phyloP scores from a whole-genome alignment of 2,888 invertebrate species.

The Sclerodermus sp. region DNA sequence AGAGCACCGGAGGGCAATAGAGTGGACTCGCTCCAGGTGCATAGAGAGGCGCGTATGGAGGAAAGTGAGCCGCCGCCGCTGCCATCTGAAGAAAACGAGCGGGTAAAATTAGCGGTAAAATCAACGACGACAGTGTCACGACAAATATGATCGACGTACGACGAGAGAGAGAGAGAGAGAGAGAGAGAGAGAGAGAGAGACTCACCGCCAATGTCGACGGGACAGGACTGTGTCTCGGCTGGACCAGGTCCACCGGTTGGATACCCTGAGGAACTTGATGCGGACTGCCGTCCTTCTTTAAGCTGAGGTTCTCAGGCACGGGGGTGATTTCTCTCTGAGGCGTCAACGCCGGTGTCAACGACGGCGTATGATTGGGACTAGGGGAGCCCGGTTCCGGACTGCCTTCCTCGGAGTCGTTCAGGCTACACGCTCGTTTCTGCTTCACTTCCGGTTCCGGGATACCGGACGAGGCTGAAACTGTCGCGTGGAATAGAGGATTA shows the following conservation, averaged over 20 bases:
- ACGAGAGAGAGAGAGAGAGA: too few relatives aligned
- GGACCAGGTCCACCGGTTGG: constrained; percentile 48
- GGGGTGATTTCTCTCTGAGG: constrained; percentile 56
- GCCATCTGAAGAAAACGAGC: constrained; percentile 39
- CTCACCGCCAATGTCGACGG: constrained; percentile 47
- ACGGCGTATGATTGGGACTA: constrained; percentile 49
- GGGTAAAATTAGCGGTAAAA: background rate
- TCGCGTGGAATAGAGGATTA: background rate
- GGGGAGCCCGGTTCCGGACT: constrained; percentile 49
- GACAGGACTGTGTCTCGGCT: constrained; percentile 48
- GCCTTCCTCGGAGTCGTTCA: constrained; percentile 51
- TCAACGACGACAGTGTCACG: background rate
- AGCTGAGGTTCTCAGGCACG: constrained; percentile 79
- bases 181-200: too few relatives aligned
- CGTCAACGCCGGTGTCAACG: constrained; percentile 45
- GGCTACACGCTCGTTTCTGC: constrained; percentile 41
- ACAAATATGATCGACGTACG: too few relatives aligned
- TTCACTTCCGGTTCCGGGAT: constrained; percentile 27
- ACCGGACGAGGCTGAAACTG: constrained; percentile 13
- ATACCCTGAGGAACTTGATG: constrained; percentile 47
- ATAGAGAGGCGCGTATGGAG: constrained; percentile 50
- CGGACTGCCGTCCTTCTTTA: constrained; percentile 66
- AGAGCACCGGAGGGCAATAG: constrained; percentile 49
- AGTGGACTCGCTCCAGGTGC: constrained; percentile 51
- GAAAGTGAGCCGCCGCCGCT: constrained; percentile 49